Conservation (phyloP, 1,140 invertebrate genomes). For the Grapholita molesta region DNA sequence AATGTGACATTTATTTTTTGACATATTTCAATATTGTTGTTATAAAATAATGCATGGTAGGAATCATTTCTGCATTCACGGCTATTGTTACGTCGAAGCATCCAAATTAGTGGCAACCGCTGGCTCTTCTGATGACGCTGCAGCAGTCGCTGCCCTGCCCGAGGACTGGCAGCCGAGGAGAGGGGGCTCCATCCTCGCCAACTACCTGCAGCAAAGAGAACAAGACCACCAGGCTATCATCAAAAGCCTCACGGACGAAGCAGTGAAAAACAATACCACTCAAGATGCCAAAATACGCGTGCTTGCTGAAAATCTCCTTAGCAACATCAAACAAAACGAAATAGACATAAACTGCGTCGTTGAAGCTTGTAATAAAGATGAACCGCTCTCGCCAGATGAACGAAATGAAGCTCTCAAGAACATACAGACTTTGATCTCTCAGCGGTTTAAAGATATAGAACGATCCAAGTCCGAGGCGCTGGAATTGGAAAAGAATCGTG, state of each 20-base stretch:
- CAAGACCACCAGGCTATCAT: slow-evolving; percentile 35
- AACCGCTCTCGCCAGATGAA: slow-evolving; percentile 24
- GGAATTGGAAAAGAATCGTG: slow-evolving; percentile 50
- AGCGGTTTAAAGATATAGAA: slow-evolving; percentile 35
- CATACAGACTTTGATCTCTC: slow-evolving; percentile 31
- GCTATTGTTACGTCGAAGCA: background rate
- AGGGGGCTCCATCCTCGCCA: slow-evolving; percentile 42
- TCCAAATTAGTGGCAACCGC: slow-evolving; percentile 20
- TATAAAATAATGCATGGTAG: background rate
- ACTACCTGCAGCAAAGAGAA: slow-evolving; percentile 51
- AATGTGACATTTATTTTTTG: background rate
- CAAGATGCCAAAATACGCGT: slow-evolving; percentile 44
- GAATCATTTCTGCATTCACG: background rate
- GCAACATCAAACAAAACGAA: slow-evolving; percentile 45
- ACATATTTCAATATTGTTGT: background rate
- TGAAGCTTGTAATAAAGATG: slow-evolving; percentile 20
- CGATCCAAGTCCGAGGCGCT: slow-evolving; percentile 47
- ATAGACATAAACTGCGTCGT: slow-evolving; percentile 40
- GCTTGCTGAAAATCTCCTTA: slow-evolving; percentile 45
- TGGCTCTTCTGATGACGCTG: slow-evolving; percentile 45
- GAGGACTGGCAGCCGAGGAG: slow-evolving; percentile 42
- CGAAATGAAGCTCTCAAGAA: slow-evolving; percentile 34
- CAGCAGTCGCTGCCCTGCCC: slow-evolving; percentile 49
- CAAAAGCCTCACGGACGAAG: slow-evolving; percentile 29
- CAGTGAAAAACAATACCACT: slow-evolving; percentile 36